Base-by-base conservation (phyloP, 2,113 vertebrate species). In the Lanius collurio region DNA sequence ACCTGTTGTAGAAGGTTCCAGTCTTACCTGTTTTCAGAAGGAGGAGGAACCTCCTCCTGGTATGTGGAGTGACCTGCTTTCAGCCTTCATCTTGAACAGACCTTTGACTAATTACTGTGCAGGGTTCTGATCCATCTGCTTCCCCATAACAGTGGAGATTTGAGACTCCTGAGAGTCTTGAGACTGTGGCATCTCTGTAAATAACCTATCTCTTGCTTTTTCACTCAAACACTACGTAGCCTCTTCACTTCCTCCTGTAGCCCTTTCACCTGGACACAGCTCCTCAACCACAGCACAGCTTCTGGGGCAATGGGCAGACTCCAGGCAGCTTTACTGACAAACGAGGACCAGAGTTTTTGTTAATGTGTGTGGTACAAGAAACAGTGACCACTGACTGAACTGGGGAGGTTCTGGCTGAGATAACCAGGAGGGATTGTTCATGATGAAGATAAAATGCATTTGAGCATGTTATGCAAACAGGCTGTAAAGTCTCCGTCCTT, bases 331-430 rank as follows among this genome's bases (percentile, higher is more conserved):
- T 42, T 24, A 27, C 68, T 73, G 60, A 44, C 9, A n/a, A 27
- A 57, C 46, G 10, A 12, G 35, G 15, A 55, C 17, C 28, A 28
- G 59, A 53, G 30, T 42, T 49, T 65, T 65, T 47, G 33, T 9
- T 27, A 37, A 41, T 33, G 8, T 6, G 30, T 0, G 0, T 57
- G 52, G 22, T 44, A 11, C 35, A 37, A 33, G n/a, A 42, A 27
- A 23, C 13, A 28, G n/a, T 0, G 1, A 23, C 39, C 39, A 4
- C 19, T 0, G 2, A 10, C 2, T 37, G 68, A 41, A 59, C 30
- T 9, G 15, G 14, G 39, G 35, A 69, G 39, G 17, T 50, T 89
- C 44, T 80, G 80, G 15, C 30, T 76, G 67, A 37, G 23, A 71
- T 42, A 85, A 42, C 19, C 4, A 5, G 11, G 9, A 53, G 19